Evolutionary conservation across 2,888 invertebrate genomes (phyloP).

Genomic region (Platycheirus rosarum): DNA sequence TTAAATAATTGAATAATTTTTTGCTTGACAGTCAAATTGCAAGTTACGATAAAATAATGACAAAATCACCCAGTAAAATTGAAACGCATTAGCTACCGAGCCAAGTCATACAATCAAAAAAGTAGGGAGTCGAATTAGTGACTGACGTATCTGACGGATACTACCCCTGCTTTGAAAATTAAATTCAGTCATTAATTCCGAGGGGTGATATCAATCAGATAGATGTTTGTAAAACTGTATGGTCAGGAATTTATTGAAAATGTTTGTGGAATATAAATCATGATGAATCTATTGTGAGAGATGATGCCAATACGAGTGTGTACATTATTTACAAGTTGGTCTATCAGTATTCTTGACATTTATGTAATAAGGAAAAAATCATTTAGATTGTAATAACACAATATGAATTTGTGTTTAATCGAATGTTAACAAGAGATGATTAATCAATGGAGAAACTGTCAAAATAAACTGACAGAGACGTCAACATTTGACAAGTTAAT

Average conservation of each 20-base stretch:
- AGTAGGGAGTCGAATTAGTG: background rate
- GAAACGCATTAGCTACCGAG: background rate
- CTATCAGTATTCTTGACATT: background rate
- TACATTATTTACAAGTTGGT: background rate
- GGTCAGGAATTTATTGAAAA: background rate
- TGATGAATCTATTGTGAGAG: background rate
- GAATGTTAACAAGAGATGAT: background rate
- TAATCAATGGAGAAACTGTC: background rate
- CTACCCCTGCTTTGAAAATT: background rate
- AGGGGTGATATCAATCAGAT: background rate
- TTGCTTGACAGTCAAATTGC: background rate
- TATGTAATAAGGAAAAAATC: background rate
- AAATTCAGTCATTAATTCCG: background rate
- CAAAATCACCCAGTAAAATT: background rate
- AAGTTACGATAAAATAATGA: background rate
- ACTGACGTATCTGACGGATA: background rate
- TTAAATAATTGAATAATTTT: background rate
- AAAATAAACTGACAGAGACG: background rate
- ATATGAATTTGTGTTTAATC: background rate
- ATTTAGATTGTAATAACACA: background rate
- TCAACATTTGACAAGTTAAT: background rate
- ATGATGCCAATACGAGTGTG: background rate
- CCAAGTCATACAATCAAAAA: background rate
- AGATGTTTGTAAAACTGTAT: background rate
- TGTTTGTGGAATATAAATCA: background rate